Evolutionary conservation across 35 echinoderm and acorn worm genomes (phyloP), one percentile per base, ranked within the genome.

Genomic region (Apostichopus californicus): DNA sequence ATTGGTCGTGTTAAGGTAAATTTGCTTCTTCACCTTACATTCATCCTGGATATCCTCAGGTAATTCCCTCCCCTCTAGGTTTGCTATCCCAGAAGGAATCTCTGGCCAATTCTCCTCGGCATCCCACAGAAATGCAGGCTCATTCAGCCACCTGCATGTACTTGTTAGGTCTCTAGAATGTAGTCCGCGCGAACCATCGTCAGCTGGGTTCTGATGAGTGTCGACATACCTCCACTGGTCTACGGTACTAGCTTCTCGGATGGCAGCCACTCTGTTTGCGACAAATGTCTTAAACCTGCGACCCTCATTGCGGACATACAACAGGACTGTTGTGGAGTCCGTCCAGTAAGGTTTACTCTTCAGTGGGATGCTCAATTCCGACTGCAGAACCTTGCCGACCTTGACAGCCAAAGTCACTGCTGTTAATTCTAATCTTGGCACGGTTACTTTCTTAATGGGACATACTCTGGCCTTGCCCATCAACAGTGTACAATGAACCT

Each of bases 161-260:
- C 73, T 6, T 18, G 57, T 56, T 7, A 94, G 70, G 1, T 96
- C 28, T 26, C 53, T 87, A 25, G 24, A 0, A 80, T 26, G n/a
- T 10, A 96, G 11, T 55, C 95, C 92, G 88, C 92, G 55, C 66
- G 92, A 94, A 1, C 78, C 95, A 23, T 94, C 87, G 59, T 96
- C 95, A 12, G 92, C 95, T 20, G 95, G 95, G 24, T 25, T 25
- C 24, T 25, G 24, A 25, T 25, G 24, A 25, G 24, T 25, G 24
- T 25, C 24, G 24, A 25, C 24, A 25, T 96, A 88, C 21, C 92
- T 53, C 95, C 95, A 96, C 55, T 96, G 92, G 9, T 34, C 64
- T 4, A 66, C 52, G 5, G 73, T 70, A 11, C 21, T 17, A 1
- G 64, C 77, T 6, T 90, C 14, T 18, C 71, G 73, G 10, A 95